These are phyloP conservation scores for Acleris cristana DNA, from an alignment of 2,888 invertebrate genomes.

Conservation along the genomic window DNA sequence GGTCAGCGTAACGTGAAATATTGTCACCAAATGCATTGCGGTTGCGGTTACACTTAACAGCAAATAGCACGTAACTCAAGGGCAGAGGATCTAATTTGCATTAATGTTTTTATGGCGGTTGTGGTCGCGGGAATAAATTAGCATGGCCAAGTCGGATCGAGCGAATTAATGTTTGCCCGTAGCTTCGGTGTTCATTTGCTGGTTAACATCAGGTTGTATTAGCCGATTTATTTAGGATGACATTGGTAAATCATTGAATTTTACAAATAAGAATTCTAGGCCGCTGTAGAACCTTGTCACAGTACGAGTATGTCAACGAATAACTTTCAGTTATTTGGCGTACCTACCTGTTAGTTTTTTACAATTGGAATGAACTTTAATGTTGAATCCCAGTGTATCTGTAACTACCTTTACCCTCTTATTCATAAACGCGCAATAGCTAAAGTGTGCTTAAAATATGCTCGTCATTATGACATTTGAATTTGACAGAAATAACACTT, in stretches of 20 bases:
- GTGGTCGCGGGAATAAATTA: conserved; percentile 45
- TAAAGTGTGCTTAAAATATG: too few species aligned
- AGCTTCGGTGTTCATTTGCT: conserved; percentile 24
- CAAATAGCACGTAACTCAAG: background rate
- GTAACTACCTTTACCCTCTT: too few species aligned
- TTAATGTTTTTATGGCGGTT: conserved; percentile 20
- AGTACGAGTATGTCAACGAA: too few species aligned
- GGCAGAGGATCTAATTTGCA: conserved; percentile 18
- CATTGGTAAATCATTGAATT: background rate
- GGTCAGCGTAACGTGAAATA: conserved; percentile 58
- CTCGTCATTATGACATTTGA: too few species aligned
- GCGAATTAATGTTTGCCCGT: conserved; percentile 25
- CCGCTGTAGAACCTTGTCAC: too few species aligned
- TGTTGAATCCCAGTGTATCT: too few species aligned
- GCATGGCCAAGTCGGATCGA: conserved; percentile 41
- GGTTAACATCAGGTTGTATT: conserved; percentile 22
- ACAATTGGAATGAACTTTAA: too few species aligned
- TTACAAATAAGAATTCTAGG: background rate
- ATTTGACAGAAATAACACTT: too few species aligned
- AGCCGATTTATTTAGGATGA: conserved; percentile 11
- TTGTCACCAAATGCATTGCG: conserved; percentile 59
- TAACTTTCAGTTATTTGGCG: too few species aligned
- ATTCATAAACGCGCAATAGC: too few species aligned
- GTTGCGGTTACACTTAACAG: conserved; percentile 50
- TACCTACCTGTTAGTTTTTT: too few species aligned